Base-by-base conservation (phyloP, 2,888 invertebrate genomes). In the Agrotis exclamationis region DNA sequence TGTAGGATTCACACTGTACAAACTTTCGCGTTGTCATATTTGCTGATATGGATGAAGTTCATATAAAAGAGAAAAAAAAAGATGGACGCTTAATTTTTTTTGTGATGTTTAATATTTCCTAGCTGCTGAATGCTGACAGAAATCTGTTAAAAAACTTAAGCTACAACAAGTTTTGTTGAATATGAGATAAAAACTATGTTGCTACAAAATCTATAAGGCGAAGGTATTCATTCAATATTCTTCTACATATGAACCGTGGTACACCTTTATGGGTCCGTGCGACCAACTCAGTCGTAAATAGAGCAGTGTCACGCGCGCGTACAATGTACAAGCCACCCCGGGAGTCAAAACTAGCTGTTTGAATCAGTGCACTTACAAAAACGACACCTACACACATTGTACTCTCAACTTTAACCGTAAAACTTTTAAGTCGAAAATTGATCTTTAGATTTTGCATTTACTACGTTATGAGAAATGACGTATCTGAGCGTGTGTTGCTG, bases 251-350 rank as follows among this genome's bases (percentile, higher is more conserved):
- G 93, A 86, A 85, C 90, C 93, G 84, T 74, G 87, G 81, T 83
- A 85, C 83, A 89, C 88, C 88, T 90, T 89, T 90, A 90, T 89
- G 87, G 91, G 87, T 90, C 90, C 89, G 88, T 85, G 90, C 89
- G 87, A 86, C 85, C 89, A 87, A 85, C 88, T 86, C 86, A 86
- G 86, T 94, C 95, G 94, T 95, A 95, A 95, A 95, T 94, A 95
- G 95, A 94, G 92, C 93, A 92, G 92, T 95, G 95, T 95, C 95
- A 95, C 95, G 94, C 94, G 92, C 91, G 89, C 88, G 88, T 93
- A 95, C 95, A 95, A 91, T 93, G 95, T 94, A 93, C 94, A 92
- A 95, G 93, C 95, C 95, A 95, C 95, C 95, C 95, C 93, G 93
- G 94, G 95, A 94, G 94, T 93, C 93, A 93, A 92, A 93, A 94